A percentile compares a stretch with the other conserved stretches of the same genome.
Evolutionary conservation across 2,888 invertebrate genomes (phyloP).

Genomic region (Belgica antarctica): DNA sequence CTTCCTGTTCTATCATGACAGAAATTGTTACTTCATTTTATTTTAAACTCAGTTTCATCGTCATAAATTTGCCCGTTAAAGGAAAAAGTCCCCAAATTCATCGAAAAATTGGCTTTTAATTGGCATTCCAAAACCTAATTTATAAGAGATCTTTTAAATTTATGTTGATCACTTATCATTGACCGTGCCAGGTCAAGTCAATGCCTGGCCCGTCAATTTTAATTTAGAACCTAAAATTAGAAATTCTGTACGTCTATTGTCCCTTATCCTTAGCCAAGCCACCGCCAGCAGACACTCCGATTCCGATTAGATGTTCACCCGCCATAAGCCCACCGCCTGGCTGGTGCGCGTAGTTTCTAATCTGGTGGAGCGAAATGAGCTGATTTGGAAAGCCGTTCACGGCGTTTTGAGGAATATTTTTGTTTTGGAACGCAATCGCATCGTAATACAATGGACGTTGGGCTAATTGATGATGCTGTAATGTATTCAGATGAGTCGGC

Average conservation of each 20-base stretch:
- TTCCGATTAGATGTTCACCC: constrained; percentile 63
- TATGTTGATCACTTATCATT: constrained; percentile 12
- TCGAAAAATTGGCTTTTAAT: too few relatives aligned
- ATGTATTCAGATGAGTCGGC: constrained; percentile 68
- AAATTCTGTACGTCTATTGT: constrained; percentile 32
- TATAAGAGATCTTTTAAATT: constrained; percentile 7
- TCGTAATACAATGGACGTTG: constrained; percentile 85
- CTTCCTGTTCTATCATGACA: too few relatives aligned
- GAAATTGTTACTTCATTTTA: too few relatives aligned
- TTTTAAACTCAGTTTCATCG: too few relatives aligned
- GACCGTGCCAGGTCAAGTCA: too few relatives aligned
- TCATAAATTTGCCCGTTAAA: too few relatives aligned
- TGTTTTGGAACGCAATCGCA: constrained; percentile 77
- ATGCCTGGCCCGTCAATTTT: not conserved
- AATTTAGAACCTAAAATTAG: not conserved
- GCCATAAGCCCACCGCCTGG: constrained; percentile 71
- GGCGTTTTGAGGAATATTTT: constrained; percentile 60
- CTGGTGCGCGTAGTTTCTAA: constrained; percentile 92
- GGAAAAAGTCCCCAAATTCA: too few relatives aligned
- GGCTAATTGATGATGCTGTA: constrained; percentile 64
- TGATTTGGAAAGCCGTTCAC: constrained; percentile 82
- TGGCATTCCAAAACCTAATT: constrained; percentile 1
- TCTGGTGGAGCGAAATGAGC: constrained; percentile 92
- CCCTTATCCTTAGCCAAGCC: constrained; percentile 29
- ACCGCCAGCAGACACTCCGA: constrained; percentile 50